These are phyloP conservation scores for Gryllus bimaculatus DNA, from an alignment of 1,140 invertebrate genomes.

Conservation along the genomic window DNA sequence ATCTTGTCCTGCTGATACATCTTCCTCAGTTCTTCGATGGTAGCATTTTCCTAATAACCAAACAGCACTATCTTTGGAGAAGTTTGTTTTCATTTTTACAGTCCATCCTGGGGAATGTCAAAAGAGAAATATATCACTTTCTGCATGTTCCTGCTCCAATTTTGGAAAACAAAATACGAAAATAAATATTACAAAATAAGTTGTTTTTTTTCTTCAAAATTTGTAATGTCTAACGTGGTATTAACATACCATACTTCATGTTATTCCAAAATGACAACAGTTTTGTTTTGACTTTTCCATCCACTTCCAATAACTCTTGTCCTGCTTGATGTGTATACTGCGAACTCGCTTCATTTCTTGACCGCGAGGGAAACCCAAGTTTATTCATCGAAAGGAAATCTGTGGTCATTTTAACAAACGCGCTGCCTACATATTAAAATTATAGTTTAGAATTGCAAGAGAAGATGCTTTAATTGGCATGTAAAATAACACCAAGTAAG, in stretches of 20 bases:
- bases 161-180: constrained; percentile 16
- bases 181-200: background rate
- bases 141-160: constrained; percentile 24
- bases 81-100: constrained; percentile 68
- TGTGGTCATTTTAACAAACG: background rate
- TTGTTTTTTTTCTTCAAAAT: background rate
- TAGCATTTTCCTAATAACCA: constrained; percentile 75
- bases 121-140: constrained; percentile 8
- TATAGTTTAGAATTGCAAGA: too few species aligned
- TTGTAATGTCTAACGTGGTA: background rate
- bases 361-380: background rate
- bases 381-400: background rate
- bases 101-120: constrained; percentile 47
- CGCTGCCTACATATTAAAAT: too few species aligned
- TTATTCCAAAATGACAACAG: constrained; percentile 82
- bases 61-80: constrained; percentile 77
- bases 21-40: constrained; percentile 49
- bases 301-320: constrained; percentile 37
- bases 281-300: constrained; percentile 70
- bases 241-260: constrained; percentile 65
- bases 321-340: background rate
- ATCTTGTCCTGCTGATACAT: constrained; percentile 27
- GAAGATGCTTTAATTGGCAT: too few species aligned
- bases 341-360: background rate
- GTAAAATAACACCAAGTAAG: too few species aligned